Evolutionary conservation across 2,113 vertebrate species (phyloP), one percentile per base, ranked within the genome.

Genomic region (Leuciscus idus): DNA sequence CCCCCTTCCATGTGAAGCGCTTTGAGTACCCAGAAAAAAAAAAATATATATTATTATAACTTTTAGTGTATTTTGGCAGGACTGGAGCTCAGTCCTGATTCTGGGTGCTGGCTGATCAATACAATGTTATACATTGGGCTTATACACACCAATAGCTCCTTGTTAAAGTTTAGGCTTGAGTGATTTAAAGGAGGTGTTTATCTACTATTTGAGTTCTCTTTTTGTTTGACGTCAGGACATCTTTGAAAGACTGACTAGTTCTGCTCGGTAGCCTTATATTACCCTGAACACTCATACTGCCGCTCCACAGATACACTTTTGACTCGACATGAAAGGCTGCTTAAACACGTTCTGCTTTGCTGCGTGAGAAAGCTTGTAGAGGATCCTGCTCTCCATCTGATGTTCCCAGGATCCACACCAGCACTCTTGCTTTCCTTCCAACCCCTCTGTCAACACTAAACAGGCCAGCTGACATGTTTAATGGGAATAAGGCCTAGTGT

Each of bases 221-320:
- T 88, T 91, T 89, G 92, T 89, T 93, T 89, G 75, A 85, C 92
- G 91, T 93, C 92, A 92, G 93, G 93, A 92, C 91, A 94, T 76
- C 74, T 52, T 11, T 0, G 46, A 76, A 28, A 5, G 36, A 5
- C 33, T 28, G 48, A 15, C 48, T 76, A 57, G 19, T 6, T 78
- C 30, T 57, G 50, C 48, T 76, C 6, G 10, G n/a, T 52, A 30
- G 9, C 76, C 28, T 57, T 57, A 57, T 23, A 33, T 78, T 59
- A 59, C 52, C 73, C 43, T 48, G 43, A 26, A 36, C 52, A 36
- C 91, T 72, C 77, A 74, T 61, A 90, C 89, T 15, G 72, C 23
- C 11, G 2, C 5, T 46, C 72, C 43, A 7, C 43, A 17, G 72
- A 90, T 33, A 33, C 91, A 85, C 88, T 84, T 89, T 90, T 89